Percentiles rank a stretch among this genome's conserved stretches.
Conservation (phyloP, 2,888 invertebrate species). For the Autographa gamma region DNA sequence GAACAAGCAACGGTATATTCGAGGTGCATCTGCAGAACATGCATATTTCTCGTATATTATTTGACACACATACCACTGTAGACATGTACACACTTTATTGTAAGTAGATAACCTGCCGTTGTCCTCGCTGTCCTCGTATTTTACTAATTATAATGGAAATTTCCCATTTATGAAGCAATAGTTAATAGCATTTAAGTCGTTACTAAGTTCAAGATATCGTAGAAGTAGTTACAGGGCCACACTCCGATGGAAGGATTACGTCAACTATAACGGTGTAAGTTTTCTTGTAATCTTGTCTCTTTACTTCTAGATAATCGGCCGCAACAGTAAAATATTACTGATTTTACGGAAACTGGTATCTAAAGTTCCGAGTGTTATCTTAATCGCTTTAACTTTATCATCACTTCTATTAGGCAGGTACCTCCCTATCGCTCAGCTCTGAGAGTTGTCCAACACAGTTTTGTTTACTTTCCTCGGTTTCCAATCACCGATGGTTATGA, state of each 20-base stretch:
- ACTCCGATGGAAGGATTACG: slow-evolving; percentile 29
- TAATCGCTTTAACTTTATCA: slow-evolving; percentile 40
- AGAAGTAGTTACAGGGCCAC: slow-evolving; percentile 10
- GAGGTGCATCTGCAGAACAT: slow-evolving; percentile 14
- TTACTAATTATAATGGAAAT: slow-evolving; percentile 25
- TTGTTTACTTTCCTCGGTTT: slow-evolving; percentile 46
- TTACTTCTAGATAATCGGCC: slow-evolving; percentile 43
- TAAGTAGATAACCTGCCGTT: slow-evolving; percentile 13
- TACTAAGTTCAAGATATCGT: slow-evolving; percentile 30
- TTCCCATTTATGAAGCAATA: slow-evolving; percentile 6
- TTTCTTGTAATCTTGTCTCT: slow-evolving; percentile 48
- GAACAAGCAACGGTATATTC: slow-evolving; percentile 33
- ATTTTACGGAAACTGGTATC: slow-evolving; percentile 42
- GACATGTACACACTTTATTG: slow-evolving; percentile 10
- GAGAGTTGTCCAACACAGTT: slow-evolving; percentile 24
- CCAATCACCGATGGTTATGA: slow-evolving; percentile 44
- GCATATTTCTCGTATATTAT: slow-evolving; percentile 14
- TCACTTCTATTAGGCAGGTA: slow-evolving; percentile 19
- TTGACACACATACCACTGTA: background rate
- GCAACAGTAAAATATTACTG: slow-evolving; percentile 42
- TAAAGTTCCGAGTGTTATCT: slow-evolving; percentile 48
- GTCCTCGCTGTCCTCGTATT: background rate
- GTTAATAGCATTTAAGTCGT: slow-evolving; percentile 25
- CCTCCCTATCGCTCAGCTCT: slow-evolving; percentile 19
- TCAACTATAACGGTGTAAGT: slow-evolving; percentile 40